Percentiles rank a stretch among this genome's conserved stretches.
Conservation (phyloP, 2,797 vertebrate species). For the Hoplostethus atlanticus region DNA sequence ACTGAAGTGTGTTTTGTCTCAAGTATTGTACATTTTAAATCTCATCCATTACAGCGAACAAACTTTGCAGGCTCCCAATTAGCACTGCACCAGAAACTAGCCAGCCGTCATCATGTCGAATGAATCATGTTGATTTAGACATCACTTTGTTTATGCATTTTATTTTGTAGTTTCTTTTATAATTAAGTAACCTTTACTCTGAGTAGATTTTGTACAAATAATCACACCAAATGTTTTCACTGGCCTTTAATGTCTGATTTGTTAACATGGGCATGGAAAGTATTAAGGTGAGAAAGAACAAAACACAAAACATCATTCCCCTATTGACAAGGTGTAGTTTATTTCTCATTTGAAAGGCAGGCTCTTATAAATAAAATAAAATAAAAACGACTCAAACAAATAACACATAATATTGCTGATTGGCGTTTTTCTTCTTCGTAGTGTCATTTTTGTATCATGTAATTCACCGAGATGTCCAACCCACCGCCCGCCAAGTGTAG, state of each 20-base stretch:
- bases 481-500: neutral
- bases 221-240: neutral
- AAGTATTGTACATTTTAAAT: too few relatives aligned
- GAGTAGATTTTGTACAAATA: neutral
- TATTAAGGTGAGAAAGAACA: slow-evolving; percentile 6
- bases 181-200: too few relatives aligned
- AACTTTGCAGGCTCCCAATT: too few relatives aligned
- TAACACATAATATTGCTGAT: slow-evolving; percentile 39
- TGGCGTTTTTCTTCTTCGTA: slow-evolving; percentile 19
- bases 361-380: slow-evolving; percentile 14
- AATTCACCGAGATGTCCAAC: neutral
- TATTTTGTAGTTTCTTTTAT: too few relatives aligned
- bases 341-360: slow-evolving; percentile 44
- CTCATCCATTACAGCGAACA: too few relatives aligned
- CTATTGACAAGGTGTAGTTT: slow-evolving; percentile 29
- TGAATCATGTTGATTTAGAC: too few relatives aligned
- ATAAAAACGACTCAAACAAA: slow-evolving; percentile 16
- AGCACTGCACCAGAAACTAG: too few relatives aligned
- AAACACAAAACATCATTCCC: slow-evolving; percentile 7
- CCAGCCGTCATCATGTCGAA: too few relatives aligned
- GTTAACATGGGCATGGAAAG: slow-evolving; percentile 3
- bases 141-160: too few relatives aligned
- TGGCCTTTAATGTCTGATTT: neutral
- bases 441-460: neutral
- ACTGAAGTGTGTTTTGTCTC: too few relatives aligned